A percentile compares a stretch with the other conserved stretches of the same genome.
phyloP scores from a whole-genome alignment of 2,113 vertebrate genomes.

The Myodes glareolus region DNA sequence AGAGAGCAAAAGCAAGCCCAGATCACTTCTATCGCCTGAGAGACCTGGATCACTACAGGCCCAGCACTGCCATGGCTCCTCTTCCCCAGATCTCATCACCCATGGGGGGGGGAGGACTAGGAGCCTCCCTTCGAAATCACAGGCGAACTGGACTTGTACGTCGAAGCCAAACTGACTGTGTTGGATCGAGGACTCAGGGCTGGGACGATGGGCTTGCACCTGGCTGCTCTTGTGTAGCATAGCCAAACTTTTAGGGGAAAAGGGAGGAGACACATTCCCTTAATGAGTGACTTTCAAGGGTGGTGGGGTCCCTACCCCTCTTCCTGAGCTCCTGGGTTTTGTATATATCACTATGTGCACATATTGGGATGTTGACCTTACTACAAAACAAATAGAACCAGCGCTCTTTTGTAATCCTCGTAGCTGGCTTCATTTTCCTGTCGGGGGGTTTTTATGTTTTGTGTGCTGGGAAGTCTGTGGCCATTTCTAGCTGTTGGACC shows the following conservation, averaged over 20 bases:
- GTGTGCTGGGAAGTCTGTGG: neutral
- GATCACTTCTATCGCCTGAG: slow-evolving; percentile 78
- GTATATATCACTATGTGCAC: neutral
- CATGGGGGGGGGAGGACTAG: neutral
- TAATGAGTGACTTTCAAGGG: neutral
- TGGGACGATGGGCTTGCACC: neutral
- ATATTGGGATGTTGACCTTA: neutral
- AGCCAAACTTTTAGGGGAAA: no score
- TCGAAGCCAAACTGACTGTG: neutral
- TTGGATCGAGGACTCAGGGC: neutral
- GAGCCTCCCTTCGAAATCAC: neutral
- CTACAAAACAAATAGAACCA: slow-evolving; percentile 31
- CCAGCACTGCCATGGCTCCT: fast-evolving
- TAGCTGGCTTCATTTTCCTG: neutral
- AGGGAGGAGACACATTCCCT: neutral
- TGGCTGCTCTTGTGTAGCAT: fast-evolving
- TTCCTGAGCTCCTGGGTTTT: neutral
- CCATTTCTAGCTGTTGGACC: neutral
- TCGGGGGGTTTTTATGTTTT: neutral
- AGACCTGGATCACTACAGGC: fast-evolving
- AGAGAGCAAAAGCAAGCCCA: slow-evolving; percentile 75
- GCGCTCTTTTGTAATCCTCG: neutral
- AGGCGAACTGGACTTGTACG: neutral
- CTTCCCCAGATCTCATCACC: neutral
- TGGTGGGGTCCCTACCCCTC: neutral